These are phyloP conservation scores for Aleadryas rufinucha DNA, from an alignment of 2,113 vertebrate genomes.

Conservation along the genomic window DNA sequence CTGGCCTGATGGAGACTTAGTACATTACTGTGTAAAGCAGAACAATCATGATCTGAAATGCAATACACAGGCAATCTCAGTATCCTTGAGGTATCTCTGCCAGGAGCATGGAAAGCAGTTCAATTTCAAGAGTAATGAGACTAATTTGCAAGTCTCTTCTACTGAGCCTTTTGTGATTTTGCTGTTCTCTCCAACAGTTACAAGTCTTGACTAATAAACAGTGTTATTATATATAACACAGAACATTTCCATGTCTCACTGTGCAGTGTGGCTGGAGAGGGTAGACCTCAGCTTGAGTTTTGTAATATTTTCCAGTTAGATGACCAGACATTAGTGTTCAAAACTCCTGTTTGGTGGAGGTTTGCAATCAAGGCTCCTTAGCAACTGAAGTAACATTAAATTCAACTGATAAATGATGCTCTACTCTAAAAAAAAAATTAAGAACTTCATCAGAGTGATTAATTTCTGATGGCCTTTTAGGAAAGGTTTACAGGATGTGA, in stretches of 20 bases:
- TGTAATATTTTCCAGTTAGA: slow-evolving; percentile 34
- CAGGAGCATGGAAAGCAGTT: not conserved
- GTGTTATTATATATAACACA: not conserved
- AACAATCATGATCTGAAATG: not conserved
- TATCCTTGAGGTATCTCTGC: slow-evolving; percentile 33
- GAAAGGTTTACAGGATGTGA: slow-evolving; percentile 54
- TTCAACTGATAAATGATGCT: slow-evolving; percentile 68
- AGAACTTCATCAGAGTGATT: slow-evolving; percentile 60
- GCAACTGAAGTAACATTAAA: slow-evolving; percentile 59
- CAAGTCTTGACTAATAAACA: slow-evolving; percentile 17
- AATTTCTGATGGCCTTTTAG: slow-evolving; percentile 64
- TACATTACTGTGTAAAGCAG: not conserved
- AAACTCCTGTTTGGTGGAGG: not conserved
- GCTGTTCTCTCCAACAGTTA: slow-evolving; percentile 4
- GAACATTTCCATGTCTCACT: slow-evolving; percentile 20
- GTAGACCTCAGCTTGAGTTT: slow-evolving; percentile 6
- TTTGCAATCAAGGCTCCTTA: slow-evolving; percentile 48
- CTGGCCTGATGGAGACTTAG: not conserved
- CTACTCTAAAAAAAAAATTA: slow-evolving; percentile 49
- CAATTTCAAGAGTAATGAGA: slow-evolving; percentile 39
- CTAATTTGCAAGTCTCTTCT: slow-evolving; percentile 58
- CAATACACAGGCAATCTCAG: not conserved
- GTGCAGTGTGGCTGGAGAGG: slow-evolving; percentile 2
- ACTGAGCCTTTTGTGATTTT: slow-evolving; percentile 65
- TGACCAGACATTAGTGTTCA: slow-evolving; percentile 34